Percentiles rank a stretch among this genome's conserved stretches.
phyloP scores from a whole-genome alignment of 2,797 vertebrate genomes.

The Melanotaenia pygmaea region DNA sequence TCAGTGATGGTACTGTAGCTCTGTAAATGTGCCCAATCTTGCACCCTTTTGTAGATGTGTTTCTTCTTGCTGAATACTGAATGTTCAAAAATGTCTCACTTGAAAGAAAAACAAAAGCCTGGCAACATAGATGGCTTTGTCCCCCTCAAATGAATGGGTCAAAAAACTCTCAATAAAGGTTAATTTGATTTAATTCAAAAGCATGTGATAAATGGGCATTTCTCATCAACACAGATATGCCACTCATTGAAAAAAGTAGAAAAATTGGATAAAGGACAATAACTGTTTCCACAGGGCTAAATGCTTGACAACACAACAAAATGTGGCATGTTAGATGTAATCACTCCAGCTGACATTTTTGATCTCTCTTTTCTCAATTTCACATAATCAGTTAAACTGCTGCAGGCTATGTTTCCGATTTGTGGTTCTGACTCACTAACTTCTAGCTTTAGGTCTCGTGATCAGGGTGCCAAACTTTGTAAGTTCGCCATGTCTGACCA shows the following conservation, averaged over 20 bases:
- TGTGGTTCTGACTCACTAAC: slow-evolving; percentile 35
- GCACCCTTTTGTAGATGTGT: slow-evolving; percentile 9
- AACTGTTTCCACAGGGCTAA: slow-evolving; percentile 2
- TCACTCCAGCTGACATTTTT: slow-evolving; percentile 25
- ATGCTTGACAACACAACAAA: slow-evolving; percentile 10
- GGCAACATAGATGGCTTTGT: neutral
- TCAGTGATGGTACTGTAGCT: slow-evolving; percentile 23
- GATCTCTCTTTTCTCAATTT: slow-evolving; percentile 24
- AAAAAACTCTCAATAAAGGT: slow-evolving; percentile 2
- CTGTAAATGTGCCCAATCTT: slow-evolving; percentile 24
- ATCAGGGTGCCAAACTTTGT: slow-evolving; percentile 17
- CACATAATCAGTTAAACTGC: slow-evolving; percentile 32
- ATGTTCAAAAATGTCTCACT: neutral
- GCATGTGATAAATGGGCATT: neutral
- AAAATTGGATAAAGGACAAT: neutral
- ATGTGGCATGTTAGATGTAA: slow-evolving; percentile 20
- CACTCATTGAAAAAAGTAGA: neutral
- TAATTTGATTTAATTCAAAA: neutral
- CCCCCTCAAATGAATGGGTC: neutral
- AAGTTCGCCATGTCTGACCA: slow-evolving; percentile 14
- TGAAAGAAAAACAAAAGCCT: neutral
- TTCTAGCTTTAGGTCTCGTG: slow-evolving; percentile 22
- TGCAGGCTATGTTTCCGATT: slow-evolving; percentile 35
- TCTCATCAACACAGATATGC: neutral
- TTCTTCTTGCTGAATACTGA: neutral